Evolutionary conservation across 2,888 invertebrate genomes (phyloP).

Genomic region (Callyntrura guangdongensis): DNA sequence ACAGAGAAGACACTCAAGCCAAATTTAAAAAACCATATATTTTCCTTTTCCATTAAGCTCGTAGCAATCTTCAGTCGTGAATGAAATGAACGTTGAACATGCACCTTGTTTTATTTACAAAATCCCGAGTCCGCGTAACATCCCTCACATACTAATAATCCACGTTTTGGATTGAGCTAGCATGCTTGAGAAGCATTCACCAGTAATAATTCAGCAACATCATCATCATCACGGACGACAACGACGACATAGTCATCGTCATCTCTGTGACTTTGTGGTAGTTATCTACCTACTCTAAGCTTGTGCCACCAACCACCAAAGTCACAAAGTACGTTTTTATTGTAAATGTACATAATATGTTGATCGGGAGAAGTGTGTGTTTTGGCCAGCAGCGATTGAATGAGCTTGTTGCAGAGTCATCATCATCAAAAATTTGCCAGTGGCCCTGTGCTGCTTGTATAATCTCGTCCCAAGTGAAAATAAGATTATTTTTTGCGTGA

Average conservation of each 20-base stretch:
- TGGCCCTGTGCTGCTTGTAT: background rate
- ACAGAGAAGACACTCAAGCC: conserved; percentile 6
- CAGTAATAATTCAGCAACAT: conserved; percentile 45
- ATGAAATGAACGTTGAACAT: conserved; percentile 46
- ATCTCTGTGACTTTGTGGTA: conserved; percentile 18
- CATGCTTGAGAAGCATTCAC: conserved; percentile 20
- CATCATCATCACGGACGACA: background rate
- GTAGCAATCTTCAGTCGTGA: conserved; percentile 30
- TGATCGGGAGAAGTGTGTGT: background rate
- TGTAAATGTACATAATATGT: background rate
- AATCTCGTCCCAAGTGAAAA: background rate
- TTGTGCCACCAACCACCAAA: conserved; percentile 26
- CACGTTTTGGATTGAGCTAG: background rate
- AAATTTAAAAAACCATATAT: conserved; percentile 49
- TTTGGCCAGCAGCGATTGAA: conserved; percentile 16
- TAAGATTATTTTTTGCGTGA: conserved; percentile 22
- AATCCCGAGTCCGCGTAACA: background rate
- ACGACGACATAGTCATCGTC: conserved; percentile 1
- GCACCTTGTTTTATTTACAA: background rate
- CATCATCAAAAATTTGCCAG: conserved; percentile 6
- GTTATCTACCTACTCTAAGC: background rate
- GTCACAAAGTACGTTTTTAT: background rate
- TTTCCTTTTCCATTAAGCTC: conserved; percentile 34
- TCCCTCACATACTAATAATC: too few relatives aligned
- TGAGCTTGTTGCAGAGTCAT: conserved; percentile 27